Base-by-base conservation (phyloP, 2,888 invertebrate genomes). In the Ennomos quercinarius region DNA sequence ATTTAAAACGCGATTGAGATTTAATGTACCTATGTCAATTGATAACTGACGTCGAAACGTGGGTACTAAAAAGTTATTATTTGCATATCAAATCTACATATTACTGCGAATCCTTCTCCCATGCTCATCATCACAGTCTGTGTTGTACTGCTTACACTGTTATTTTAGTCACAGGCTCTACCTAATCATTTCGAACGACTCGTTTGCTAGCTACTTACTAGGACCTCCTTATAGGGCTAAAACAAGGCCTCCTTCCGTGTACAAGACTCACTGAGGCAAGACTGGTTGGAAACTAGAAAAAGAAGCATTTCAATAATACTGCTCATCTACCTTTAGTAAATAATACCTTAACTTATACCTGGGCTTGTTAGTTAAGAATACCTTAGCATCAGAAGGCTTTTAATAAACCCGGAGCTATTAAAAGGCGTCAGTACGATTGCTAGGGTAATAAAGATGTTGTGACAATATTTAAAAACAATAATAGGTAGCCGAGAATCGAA, bases 241-340 rank as follows among this genome's bases (percentile, higher is more conserved):
- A 64, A 65, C 69, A 38, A 59, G 69, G 61, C 54, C 54, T 51
- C 63, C 68, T 69, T 69, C 69, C 67, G 65, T 69, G 67, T 63
- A 58, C 64, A 63, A 61, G 63, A 63, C 54, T 56, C 56, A 52
- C 53, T 48, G 36, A 34, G 45, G 56, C 49, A 43, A 46, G 47
- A 63, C 63, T 56, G 54, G 64, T 54, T 63, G 42, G 53, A 38
- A 17, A 52, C 50, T 48, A 65, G 65, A 66, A 68, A 63, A 65
- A 57, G 51, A 39, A 48, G 53, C 36, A 66, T 68, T 65, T 65
- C 43, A 64, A 69, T 66, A 66, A 66, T 67, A 67, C 54, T 27
- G 27, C 27, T 5, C 61, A 57, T 48, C 35, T 43, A 60, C 27
- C 6, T 63, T 62, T 61, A 36, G 47, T 50, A 56, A 57, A 55